phyloP scores from a whole-genome alignment of 2,797 vertebrate species.

The Bovichtus variegatus region DNA sequence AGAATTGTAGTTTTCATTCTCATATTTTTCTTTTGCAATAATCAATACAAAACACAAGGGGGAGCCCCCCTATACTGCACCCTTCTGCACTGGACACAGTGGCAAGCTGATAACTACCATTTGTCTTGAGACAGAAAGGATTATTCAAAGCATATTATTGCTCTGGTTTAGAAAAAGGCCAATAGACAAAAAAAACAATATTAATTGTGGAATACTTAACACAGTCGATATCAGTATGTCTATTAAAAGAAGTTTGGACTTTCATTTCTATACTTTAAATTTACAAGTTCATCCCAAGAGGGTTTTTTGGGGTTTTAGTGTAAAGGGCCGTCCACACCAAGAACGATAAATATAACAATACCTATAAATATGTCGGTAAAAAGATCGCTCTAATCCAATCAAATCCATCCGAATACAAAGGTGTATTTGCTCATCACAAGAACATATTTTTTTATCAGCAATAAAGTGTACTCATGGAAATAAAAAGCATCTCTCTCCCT shows the following conservation, averaged over 20 bases:
- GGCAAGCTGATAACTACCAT: neutral
- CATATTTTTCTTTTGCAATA: neutral
- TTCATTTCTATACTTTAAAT: neutral
- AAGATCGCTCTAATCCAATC: too few relatives aligned
- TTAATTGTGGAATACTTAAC: neutral
- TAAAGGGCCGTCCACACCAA: too few relatives aligned
- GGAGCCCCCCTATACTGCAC: conserved; percentile 6
- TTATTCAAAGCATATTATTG: neutral
- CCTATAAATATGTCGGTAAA: too few relatives aligned
- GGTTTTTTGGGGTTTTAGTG: neutral
- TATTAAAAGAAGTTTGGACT: neutral
- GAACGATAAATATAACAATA: too few relatives aligned
- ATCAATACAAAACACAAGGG: conserved; percentile 18
- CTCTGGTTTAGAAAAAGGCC: neutral
- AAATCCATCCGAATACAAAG: too few relatives aligned
- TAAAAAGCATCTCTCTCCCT: too few relatives aligned
- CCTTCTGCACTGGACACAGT: neutral
- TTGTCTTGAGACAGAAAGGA: neutral
- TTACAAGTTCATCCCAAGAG: neutral
- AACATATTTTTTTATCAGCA: too few relatives aligned
- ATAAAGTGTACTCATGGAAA: too few relatives aligned
- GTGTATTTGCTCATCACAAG: too few relatives aligned
- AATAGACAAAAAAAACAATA: neutral
- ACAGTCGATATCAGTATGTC: neutral
- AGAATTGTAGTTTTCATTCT: neutral